Base-by-base conservation (phyloP, 2,888 invertebrate genomes). In the Halocaridina rubra region DNA sequence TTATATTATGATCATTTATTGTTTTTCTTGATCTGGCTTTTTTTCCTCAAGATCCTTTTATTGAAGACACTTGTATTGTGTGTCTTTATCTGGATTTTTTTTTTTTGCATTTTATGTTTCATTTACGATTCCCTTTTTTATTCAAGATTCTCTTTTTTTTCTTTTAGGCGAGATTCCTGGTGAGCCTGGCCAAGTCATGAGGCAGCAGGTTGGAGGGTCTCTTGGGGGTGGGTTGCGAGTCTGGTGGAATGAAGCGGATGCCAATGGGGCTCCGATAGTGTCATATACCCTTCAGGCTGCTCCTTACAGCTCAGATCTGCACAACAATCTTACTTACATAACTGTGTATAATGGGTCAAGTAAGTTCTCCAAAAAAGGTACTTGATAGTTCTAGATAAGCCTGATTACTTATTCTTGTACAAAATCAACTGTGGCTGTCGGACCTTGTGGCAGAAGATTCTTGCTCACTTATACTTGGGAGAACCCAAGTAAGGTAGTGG, bases 191-290 rank as follows among this genome's bases (percentile, higher is more conserved):
- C 92, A 80, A 39, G 86, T 87, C 39, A 67, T 86, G 81, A 71
- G 76, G 16, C 81, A 93, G 4, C 95, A 97, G 0, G 94, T 94
- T 84, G 94, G 94, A 81, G 92, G 96, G 0, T 19, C 61, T 13
- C 46, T 71, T 7, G 16, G 46, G 22, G 75, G 82, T 24, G 39
- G 69, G 7, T 94, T 95, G 89, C 95, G 96, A 90, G 94, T 97
- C 0, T 94, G 93, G 89, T 98, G 98, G 98, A 92, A 94, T 64
- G 93, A 95, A 10, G 94, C 97, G 0, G 93, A 93, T 87, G 93
- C 94, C 16, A 95, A 96, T 90, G 97, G 97, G 0, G 94, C 95
- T 0, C 92, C 93, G n/a, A 93, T 96, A 7, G 92, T 93, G 10
- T 91, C 93, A 78, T 98, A 97, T 91, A 93, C 94, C 57, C 92